phyloP scores from a whole-genome alignment of 2,888 invertebrate species.

The Xanthorhoe designata region DNA sequence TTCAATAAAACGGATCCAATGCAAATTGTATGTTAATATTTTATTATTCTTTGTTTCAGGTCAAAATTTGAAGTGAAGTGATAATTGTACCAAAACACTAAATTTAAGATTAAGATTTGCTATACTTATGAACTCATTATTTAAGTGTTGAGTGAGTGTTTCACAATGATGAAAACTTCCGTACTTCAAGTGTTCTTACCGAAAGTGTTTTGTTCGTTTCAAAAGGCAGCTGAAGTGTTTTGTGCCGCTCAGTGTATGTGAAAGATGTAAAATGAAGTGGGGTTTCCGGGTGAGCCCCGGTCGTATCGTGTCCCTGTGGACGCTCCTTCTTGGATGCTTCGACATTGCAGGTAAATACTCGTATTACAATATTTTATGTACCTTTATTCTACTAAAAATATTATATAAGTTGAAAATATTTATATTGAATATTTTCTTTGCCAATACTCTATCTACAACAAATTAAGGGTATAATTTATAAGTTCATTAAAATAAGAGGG shows the following conservation, averaged over 20 bases:
- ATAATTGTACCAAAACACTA: background rate
- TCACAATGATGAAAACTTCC: constrained; percentile 2
- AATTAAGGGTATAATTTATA: no score
- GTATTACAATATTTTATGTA: background rate
- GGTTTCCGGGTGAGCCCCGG: constrained; percentile 60
- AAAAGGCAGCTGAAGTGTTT: constrained; percentile 17
- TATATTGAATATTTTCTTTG: no score
- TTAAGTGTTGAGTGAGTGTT: background rate
- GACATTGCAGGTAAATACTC: constrained; percentile 27
- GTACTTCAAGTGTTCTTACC: constrained; percentile 6
- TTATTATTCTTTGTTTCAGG: background rate
- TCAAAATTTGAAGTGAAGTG: background rate
- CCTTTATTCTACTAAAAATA: background rate
- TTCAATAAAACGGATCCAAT: background rate
- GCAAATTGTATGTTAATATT: background rate
- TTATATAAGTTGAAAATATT: no score
- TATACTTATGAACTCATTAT: background rate
- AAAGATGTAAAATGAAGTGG: constrained; percentile 71
- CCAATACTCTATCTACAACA: background rate
- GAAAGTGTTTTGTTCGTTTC: background rate
- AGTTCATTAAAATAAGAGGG: background rate
- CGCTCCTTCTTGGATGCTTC: constrained; percentile 21
- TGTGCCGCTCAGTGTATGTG: constrained; percentile 28
- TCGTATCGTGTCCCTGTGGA: constrained; percentile 40
- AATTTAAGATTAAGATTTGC: background rate